A percentile compares a stretch with the other conserved stretches of the same genome.
Evolutionary conservation across 2,797 vertebrate species (phyloP).

Genomic region (Danio kyathit): DNA sequence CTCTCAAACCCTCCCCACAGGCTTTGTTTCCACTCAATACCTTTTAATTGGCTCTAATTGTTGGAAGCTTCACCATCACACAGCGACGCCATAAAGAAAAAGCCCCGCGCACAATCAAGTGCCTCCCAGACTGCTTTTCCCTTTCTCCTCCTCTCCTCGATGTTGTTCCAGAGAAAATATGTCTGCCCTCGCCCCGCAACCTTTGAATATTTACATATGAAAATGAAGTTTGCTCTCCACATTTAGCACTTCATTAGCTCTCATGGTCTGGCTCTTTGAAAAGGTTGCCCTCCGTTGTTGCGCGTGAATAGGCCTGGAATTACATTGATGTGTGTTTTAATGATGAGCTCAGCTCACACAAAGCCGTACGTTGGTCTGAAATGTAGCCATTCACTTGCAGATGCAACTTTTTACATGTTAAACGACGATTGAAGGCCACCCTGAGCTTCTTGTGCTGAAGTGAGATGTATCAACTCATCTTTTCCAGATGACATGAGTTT

Average conservation of each 20-base stretch:
- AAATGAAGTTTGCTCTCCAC: slow-evolving; percentile 78
- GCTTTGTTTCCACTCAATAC: slow-evolving; percentile 72
- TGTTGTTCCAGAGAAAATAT: slow-evolving; percentile 68
- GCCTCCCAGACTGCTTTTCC: slow-evolving; percentile 64
- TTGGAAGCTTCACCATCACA: slow-evolving; percentile 73
- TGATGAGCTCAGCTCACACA: slow-evolving; percentile 40
- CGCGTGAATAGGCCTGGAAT: slow-evolving; percentile 57
- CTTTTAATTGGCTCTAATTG: slow-evolving; percentile 87
- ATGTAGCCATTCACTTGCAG: background rate
- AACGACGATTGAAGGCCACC: slow-evolving; percentile 25
- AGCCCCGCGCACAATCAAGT: slow-evolving; percentile 66
- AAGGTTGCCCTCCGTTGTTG: slow-evolving; percentile 74
- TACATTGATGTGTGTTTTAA: slow-evolving; percentile 51
- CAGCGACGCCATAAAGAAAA: slow-evolving; percentile 70
- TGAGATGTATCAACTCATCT: background rate
- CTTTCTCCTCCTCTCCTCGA: slow-evolving; percentile 58
- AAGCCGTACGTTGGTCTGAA: slow-evolving; percentile 5
- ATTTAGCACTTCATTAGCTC: slow-evolving; percentile 84
- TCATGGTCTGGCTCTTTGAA: slow-evolving; percentile 68
- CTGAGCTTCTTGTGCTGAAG: background rate
- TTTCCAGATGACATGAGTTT: slow-evolving; percentile 6
- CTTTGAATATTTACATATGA: slow-evolving; percentile 81
- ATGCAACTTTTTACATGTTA: background rate
- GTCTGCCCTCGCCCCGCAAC: slow-evolving; percentile 71
- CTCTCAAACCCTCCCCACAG: slow-evolving; percentile 64